Evolutionary conservation across 2,113 vertebrate species (phyloP).

Genomic region (Talpa occidentalis): DNA sequence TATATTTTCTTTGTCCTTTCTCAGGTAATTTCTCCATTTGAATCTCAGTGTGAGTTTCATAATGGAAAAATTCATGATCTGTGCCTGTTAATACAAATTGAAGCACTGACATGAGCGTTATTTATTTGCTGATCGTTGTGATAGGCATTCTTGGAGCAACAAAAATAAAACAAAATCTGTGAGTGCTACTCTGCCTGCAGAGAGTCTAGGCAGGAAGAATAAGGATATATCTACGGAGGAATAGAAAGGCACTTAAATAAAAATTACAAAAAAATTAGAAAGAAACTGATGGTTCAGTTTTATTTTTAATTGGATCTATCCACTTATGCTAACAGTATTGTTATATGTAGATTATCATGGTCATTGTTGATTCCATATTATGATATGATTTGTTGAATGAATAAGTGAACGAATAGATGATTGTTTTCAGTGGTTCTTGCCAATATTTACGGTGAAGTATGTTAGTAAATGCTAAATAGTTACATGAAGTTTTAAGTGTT

Average conservation of each 20-base stretch:
- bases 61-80: conserved; percentile 33
- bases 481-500: conserved; percentile 4
- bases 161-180: conserved; percentile 25
- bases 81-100: neutral
- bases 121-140: conserved; percentile 22
- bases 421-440: conserved; percentile 2
- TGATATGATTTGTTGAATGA: conserved; percentile 9
- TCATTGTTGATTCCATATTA: conserved; percentile 11
- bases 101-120: neutral
- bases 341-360: neutral
- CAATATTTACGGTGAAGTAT: neutral
- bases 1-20: conserved; percentile 12
- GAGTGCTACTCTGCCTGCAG: neutral
- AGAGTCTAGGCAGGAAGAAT: neutral
- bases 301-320: conserved; percentile 4
- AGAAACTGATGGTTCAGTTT: neutral
- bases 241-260: neutral
- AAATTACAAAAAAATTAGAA: conserved; percentile 40
- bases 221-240: neutral
- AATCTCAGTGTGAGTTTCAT: conserved; percentile 12
- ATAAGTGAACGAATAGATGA: neutral
- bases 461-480: neutral
- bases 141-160: neutral
- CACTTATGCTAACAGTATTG: neutral
- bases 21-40: neutral